A percentile compares a stretch with the other conserved stretches of the same genome.
Conservation (phyloP, 2,797 vertebrate species). For the Anguilla obscura region DNA sequence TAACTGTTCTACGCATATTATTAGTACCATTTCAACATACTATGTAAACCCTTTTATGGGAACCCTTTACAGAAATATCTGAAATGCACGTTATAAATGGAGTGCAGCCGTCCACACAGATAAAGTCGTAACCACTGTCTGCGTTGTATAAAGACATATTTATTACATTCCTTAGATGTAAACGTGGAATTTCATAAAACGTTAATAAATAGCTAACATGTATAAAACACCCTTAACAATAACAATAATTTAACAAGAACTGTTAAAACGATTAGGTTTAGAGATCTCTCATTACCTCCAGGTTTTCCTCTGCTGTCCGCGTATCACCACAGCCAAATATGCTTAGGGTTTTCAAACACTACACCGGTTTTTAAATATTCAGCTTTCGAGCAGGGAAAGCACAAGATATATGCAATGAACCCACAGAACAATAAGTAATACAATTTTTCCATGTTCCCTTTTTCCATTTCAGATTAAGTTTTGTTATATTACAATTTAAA, state of each 20-base stretch:
- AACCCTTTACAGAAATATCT: not conserved
- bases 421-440: not conserved
- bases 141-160: conserved; percentile 5
- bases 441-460: not conserved
- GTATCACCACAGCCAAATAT: conserved; percentile 62
- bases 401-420: not conserved
- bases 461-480: not conserved
- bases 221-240: conserved; percentile 12
- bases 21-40: not conserved
- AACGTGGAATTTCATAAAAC: not conserved
- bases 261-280: not conserved
- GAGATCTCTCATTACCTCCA: conserved; percentile 52
- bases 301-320: conserved; percentile 64
- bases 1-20: conserved; percentile 4
- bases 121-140: not conserved
- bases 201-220: not conserved
- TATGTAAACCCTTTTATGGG: too few species aligned
- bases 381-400: not conserved
- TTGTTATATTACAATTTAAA: not conserved
- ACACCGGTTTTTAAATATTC: conserved; percentile 12
- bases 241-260: not conserved
- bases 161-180: conserved; percentile 12
- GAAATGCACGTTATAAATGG: not conserved
- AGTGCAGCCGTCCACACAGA: not conserved
- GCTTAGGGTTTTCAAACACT: conserved; percentile 22